Conservation (phyloP, 2,888 invertebrate species). For the Athalia rosae region DNA sequence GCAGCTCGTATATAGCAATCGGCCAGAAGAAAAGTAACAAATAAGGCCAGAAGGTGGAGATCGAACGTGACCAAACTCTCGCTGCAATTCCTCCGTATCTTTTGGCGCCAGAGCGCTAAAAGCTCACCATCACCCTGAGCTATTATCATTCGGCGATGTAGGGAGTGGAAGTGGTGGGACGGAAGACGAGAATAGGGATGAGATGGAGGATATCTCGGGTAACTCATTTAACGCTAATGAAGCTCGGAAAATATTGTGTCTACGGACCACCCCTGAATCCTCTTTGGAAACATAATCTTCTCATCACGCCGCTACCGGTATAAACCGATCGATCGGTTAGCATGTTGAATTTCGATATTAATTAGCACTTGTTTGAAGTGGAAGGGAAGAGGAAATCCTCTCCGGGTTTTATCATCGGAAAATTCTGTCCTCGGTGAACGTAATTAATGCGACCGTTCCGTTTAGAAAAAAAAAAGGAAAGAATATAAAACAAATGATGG, state of each 20-base stretch:
- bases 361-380: conserved; percentile 52
- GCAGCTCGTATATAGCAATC: conserved; percentile 4
- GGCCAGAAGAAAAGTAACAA: conserved; percentile 26
- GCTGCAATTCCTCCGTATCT: neutral
- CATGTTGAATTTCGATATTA: conserved; percentile 51
- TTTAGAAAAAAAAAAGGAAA: neutral
- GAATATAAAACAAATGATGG: neutral
- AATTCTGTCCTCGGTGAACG: conserved; percentile 35
- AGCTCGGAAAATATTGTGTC: conserved; percentile 32
- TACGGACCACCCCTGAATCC: neutral
- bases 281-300: conserved; percentile 31
- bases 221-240: conserved; percentile 54
- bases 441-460: conserved; percentile 32
- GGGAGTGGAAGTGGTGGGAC: neutral
- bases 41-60: conserved; percentile 16
- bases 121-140: conserved; percentile 28
- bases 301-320: conserved; percentile 16
- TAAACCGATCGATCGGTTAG: conserved; percentile 46
- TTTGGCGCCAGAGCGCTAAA: neutral
- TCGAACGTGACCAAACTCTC: conserved; percentile 36
- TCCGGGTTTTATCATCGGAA: conserved; percentile 12
- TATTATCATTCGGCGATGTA: conserved; percentile 9
- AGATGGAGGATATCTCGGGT: neutral
- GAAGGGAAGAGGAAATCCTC: conserved; percentile 20
- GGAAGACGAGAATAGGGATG: too few relatives aligned